These are phyloP conservation scores for Lagria hirta DNA, from an alignment of 2,888 invertebrate genomes.

Conservation along the genomic window DNA sequence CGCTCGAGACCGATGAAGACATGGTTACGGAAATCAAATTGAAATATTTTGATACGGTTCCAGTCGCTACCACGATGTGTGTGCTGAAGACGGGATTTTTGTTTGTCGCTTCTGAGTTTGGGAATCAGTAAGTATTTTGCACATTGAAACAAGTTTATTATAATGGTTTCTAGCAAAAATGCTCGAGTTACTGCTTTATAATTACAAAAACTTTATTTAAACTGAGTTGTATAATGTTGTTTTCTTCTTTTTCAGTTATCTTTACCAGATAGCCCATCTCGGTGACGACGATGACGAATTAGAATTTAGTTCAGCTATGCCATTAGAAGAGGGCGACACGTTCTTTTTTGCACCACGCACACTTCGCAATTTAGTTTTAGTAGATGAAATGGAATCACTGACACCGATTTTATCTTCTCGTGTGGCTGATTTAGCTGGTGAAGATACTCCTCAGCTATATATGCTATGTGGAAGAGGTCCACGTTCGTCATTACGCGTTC, in stretches of 20 bases:
- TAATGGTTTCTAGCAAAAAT: too few relatives aligned
- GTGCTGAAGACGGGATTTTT: conserved; percentile 98
- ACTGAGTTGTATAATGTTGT: too few relatives aligned
- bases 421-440: conserved; percentile 92
- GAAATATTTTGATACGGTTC: conserved; percentile 99
- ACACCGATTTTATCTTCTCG: conserved; percentile 84
- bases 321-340: conserved; percentile 96
- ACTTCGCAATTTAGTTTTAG: conserved; percentile 90
- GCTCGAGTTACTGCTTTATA: too few relatives aligned
- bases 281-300: conserved; percentile 99
- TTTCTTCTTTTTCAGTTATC: conserved; percentile 72
- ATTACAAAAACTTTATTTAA: too few relatives aligned
- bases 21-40: conserved; percentile 98
- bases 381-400: conserved; percentile 95
- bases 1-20: conserved; percentile 95
- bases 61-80: conserved; percentile 95
- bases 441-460: conserved; percentile 98
- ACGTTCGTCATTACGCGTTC: conserved; percentile 86
- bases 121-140: conserved; percentile 89
- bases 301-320: conserved; percentile 98
- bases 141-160: conserved; percentile 12
- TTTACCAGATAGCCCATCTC: conserved; percentile 98
- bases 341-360: conserved; percentile 97
- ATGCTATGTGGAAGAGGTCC: conserved; percentile 95
- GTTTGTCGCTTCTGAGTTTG: conserved; percentile 98